These are phyloP conservation scores for Zophobas morio DNA, from an alignment of 1,140 invertebrate genomes.

Conservation along the genomic window DNA sequence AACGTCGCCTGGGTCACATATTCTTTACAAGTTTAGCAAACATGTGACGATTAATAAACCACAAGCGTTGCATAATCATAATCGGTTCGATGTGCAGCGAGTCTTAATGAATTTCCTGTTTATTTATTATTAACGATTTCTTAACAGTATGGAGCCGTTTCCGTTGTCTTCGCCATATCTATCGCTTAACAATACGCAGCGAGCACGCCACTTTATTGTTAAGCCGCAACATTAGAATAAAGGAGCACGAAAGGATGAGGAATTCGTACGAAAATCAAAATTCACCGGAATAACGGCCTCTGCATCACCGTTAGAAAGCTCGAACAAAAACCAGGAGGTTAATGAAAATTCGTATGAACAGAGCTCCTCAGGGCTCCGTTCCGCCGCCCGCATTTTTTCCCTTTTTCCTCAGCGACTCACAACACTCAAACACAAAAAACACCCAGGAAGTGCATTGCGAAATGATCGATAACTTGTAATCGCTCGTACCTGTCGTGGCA, in stretches of 20 bases:
- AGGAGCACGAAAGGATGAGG: neutral
- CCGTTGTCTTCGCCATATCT: slow-evolving; percentile 9
- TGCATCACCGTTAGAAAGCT: too few species aligned
- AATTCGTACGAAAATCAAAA: neutral
- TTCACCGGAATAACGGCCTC: slow-evolving; percentile 1
- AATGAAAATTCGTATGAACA: neutral
- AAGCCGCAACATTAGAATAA: neutral
- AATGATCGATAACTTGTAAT: too few species aligned
- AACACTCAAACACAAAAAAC: too few species aligned
- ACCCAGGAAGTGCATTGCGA: too few species aligned
- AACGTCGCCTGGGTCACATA: too few species aligned
- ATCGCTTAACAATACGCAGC: neutral
- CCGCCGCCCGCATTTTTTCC: too few species aligned
- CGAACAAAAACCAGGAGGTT: too few species aligned
- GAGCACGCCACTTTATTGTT: slow-evolving; percentile 1
- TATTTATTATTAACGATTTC: slow-evolving; percentile 11
- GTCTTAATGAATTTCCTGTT: slow-evolving; percentile 1
- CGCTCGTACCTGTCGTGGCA: too few species aligned
- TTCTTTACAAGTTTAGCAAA: neutral
- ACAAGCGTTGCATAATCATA: neutral
- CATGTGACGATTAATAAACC: slow-evolving; percentile 1
- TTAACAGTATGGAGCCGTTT: slow-evolving; percentile 8
- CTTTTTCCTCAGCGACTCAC: too few species aligned
- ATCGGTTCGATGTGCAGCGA: slow-evolving; percentile 2
- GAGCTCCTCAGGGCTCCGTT: neutral